These are phyloP conservation scores for Sparus aurata DNA, from an alignment of 2,797 vertebrate genomes.

Conservation along the genomic window DNA sequence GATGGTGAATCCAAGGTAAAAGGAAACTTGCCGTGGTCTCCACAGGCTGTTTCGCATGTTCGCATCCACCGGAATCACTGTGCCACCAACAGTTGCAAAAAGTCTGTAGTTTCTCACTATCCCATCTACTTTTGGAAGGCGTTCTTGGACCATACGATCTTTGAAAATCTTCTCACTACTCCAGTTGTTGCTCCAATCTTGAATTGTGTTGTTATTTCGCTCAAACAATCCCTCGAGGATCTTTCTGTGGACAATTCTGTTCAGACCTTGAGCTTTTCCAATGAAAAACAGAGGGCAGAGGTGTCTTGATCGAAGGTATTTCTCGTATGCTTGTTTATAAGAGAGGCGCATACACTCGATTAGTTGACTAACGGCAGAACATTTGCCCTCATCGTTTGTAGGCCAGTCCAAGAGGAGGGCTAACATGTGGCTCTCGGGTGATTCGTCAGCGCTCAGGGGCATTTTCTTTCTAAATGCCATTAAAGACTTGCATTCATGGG, in stretches of 20 bases:
- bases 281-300: conserved; percentile 52
- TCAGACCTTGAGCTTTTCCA: conserved; percentile 20
- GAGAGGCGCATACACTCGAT: fast-evolving
- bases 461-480: background rate
- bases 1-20: conserved; percentile 62
- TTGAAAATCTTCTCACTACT: conserved; percentile 13
- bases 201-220: fast-evolving
- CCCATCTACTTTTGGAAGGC: conserved; percentile 29
- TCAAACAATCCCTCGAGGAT: background rate
- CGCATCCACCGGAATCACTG: background rate
- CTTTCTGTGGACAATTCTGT: conserved; percentile 36
- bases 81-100: background rate
- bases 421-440: conserved; percentile 38
- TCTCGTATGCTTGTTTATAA: background rate
- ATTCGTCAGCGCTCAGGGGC: background rate
- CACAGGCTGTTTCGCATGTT: background rate
- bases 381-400: background rate
- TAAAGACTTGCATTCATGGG: background rate
- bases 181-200: conserved; percentile 27
- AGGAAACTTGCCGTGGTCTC: conserved; percentile 1
- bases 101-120: conserved; percentile 14
- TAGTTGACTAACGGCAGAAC: background rate
- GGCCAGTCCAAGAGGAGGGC: conserved; percentile 31
- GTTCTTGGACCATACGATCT: background rate
- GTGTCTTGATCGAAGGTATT: conserved; percentile 7